Conservation (phyloP, 2,797 vertebrate genomes). For the Orientallactaga sibirica region DNA sequence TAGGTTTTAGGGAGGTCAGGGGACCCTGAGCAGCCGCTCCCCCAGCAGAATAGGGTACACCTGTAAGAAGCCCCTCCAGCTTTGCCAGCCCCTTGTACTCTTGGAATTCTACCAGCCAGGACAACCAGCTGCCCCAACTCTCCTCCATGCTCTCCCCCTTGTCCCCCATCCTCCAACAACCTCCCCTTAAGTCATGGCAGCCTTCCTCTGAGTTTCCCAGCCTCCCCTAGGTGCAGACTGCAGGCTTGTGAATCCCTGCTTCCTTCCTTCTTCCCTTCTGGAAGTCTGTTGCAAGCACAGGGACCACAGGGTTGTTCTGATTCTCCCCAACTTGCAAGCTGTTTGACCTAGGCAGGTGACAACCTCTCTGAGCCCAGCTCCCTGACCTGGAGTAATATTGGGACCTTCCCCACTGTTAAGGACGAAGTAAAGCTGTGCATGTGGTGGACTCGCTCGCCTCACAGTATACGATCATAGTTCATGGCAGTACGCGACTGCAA, state of each 20-base stretch:
- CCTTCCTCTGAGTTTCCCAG: not conserved
- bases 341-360: not conserved
- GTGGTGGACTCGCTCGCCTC: not conserved
- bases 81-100: not conserved
- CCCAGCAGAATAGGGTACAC: too few relatives aligned
- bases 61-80: not conserved
- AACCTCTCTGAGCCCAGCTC: not conserved
- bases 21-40: not conserved
- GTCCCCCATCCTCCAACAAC: not conserved
- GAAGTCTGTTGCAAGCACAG: not conserved
- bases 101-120: not conserved
- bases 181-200: not conserved
- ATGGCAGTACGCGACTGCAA: not conserved
- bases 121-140: not conserved
- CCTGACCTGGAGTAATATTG: not conserved
- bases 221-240: not conserved
- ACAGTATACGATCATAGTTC: not conserved
- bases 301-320: not conserved
- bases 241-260: not conserved
- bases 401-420: not conserved
- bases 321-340: not conserved
- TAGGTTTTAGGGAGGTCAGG: accelerated
- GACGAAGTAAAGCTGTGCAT: not conserved
- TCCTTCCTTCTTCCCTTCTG: not conserved
- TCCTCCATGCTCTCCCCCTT: not conserved